These are phyloP conservation scores for Drosophila subpulchrella DNA, from an alignment of 1,140 invertebrate species.

Conservation along the genomic window DNA sequence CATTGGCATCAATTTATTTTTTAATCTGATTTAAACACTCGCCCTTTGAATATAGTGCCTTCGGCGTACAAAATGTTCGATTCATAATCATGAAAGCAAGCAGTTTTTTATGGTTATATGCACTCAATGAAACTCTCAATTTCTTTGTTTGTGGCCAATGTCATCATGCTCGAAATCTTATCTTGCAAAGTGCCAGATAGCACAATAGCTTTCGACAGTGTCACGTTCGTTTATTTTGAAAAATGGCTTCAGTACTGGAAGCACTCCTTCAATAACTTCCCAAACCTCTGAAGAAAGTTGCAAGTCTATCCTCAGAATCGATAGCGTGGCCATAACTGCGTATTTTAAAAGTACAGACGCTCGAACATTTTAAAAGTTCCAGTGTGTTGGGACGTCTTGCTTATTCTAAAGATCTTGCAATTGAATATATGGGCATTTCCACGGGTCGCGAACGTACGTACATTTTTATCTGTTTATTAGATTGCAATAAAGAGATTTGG, in stretches of 20 bases:
- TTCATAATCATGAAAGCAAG: background rate
- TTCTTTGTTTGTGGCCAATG: background rate
- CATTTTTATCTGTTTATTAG: too few species aligned
- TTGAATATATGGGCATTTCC: too few species aligned
- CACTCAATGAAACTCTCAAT: too few species aligned
- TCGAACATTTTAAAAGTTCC: constrained; percentile 16
- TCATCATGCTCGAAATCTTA: constrained; percentile 3
- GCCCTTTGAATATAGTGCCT: background rate
- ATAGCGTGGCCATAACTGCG: background rate
- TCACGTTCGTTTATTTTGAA: background rate
- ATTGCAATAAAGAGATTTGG: too few species aligned
- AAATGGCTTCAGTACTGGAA: background rate
- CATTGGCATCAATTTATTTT: too few species aligned
- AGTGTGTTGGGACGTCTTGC: constrained; percentile 10
- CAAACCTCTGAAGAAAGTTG: too few species aligned
- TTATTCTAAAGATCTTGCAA: constrained; percentile 4
- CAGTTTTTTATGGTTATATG: background rate
- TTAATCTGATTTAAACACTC: constrained; percentile 6
- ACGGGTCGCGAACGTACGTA: too few species aligned
- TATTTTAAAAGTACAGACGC: constrained; percentile 6
- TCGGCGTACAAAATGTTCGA: constrained; percentile 2
- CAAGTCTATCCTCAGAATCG: background rate
- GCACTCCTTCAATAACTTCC: too few species aligned
- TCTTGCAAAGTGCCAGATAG: constrained; percentile 4
- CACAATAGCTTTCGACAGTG: constrained; percentile 8